Base-by-base conservation (phyloP, 1,140 invertebrate genomes). In the Aporrectodea caliginosa region DNA sequence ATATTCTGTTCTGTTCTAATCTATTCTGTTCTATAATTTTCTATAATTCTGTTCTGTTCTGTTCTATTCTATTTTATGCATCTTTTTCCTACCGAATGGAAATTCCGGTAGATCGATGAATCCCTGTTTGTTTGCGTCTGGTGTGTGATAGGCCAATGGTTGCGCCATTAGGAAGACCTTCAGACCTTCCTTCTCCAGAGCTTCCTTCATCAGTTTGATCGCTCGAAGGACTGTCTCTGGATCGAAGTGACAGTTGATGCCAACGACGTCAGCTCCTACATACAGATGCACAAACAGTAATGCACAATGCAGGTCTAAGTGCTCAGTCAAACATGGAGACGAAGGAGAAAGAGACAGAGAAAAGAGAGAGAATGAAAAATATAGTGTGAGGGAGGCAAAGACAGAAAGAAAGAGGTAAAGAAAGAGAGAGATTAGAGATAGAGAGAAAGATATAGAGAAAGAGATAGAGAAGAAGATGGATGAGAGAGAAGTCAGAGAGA, bases 71-170 rank as follows among this genome's bases (percentile, higher is more conserved):
- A 22, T 71, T 22, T 58, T 6, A 22, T 58, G 43, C 6, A 77
- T 35, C 27, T 75, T 69, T 77, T 77, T 6, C 79, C 83, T 81
- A 88, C 87, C 88, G 78, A 89, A 89, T 27, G 88, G 88, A 77
- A 89, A 89, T 80, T 89, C 88, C 16, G 88, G 88, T 16, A 89
- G 83, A 79, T 89, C 88, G 77, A 89, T 89, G 83, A 89, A 89
- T 32, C 88, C 88, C 79, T 89, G 88, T 76, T 87, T 88, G 16
- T 82, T 82, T 16, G 86, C 86, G 78, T 89, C 88, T 1, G 88
- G 88, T 16, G 86, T 88, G 75, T 86, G 85, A 78, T 79, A 88
- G 29, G 84, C 88, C 0, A 89, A 80, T 0, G 88, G 88, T 80
- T 89, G 88, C 16, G 79, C 70, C 84, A 89, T 89, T 16, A 89